Evolutionary conservation across 2,113 vertebrate genomes (phyloP).

Genomic region (Spheniscus mendiculus): DNA sequence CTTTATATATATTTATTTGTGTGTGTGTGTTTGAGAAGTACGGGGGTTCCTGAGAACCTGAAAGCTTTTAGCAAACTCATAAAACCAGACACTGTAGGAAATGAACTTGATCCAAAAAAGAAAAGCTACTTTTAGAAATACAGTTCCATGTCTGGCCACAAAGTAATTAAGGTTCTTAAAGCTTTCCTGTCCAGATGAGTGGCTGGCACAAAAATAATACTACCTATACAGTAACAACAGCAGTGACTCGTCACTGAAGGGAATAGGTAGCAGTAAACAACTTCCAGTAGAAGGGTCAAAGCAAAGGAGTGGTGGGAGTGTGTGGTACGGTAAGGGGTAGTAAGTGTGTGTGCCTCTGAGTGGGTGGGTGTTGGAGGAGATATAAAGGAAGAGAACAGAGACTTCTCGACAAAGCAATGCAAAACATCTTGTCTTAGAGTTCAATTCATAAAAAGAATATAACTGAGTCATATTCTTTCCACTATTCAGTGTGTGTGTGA

Average conservation of each 20-base stretch:
- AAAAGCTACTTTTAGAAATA: constrained; percentile 67
- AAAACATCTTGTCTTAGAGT: background rate
- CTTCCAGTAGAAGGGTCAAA: background rate
- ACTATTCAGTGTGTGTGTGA: constrained; percentile 8
- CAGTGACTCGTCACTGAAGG: constrained; percentile 42
- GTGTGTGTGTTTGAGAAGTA: background rate
- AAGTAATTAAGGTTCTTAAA: constrained; percentile 69
- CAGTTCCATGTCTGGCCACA: constrained; percentile 51
- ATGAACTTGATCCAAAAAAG: constrained; percentile 61
- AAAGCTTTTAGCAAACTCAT: constrained; percentile 42
- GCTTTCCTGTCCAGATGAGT: constrained; percentile 64
- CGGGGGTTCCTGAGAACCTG: background rate
- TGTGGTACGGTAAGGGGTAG: background rate
- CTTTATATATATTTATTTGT: background rate
- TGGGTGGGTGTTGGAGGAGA: background rate
- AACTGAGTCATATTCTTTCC: constrained; percentile 54
- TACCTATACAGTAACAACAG: constrained; percentile 42
- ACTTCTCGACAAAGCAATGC: background rate
- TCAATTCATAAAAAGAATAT: constrained; percentile 57
- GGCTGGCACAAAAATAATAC: constrained; percentile 62
- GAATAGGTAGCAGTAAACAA: constrained; percentile 42
- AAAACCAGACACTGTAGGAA: constrained; percentile 60
- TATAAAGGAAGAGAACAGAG: background rate
- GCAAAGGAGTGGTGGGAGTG: background rate
- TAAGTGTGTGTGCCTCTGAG: background rate